Evolutionary conservation across 2,113 vertebrate genomes (phyloP).

Genomic region (Macroglossus sobrinus): DNA sequence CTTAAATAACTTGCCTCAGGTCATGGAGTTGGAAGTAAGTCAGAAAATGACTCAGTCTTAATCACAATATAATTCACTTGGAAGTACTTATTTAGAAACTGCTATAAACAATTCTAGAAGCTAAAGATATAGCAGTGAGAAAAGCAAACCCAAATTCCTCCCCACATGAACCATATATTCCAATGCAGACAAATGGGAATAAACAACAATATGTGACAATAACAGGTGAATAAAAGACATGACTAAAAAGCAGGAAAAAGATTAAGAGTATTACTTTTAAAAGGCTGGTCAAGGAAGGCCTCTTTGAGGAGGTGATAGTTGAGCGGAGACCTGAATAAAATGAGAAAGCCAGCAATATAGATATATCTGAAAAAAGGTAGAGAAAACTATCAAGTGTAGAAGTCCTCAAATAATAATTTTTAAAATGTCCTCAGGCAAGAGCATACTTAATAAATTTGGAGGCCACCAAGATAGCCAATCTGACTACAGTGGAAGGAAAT

Average conservation of each 20-base stretch:
- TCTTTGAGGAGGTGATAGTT: conserved; percentile 12
- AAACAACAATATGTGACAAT: neutral
- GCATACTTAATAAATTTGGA: neutral
- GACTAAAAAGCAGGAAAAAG: neutral
- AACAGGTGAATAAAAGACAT: neutral
- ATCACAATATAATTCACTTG: neutral
- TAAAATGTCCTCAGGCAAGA: neutral
- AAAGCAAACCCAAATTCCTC: conserved; percentile 41
- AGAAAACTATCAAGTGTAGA: conserved; percentile 1
- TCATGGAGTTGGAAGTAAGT: conserved; percentile 19
- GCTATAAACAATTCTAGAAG: conserved; percentile 16
- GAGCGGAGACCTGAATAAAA: neutral
- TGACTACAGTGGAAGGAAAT: neutral
- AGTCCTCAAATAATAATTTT: conserved; percentile 12
- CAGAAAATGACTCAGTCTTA: neutral
- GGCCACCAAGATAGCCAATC: neutral
- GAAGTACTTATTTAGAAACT: neutral
- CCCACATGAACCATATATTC: neutral
- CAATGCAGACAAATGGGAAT: neutral
- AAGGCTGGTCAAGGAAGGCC: neutral
- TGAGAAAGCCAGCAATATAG: neutral
- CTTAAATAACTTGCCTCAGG: neutral
- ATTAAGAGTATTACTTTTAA: neutral
- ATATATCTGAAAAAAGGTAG: neutral
- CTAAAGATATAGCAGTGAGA: neutral